These are phyloP conservation scores for Psylliodes chrysocephalus DNA, from an alignment of 2,888 invertebrate genomes.

Conservation along the genomic window DNA sequence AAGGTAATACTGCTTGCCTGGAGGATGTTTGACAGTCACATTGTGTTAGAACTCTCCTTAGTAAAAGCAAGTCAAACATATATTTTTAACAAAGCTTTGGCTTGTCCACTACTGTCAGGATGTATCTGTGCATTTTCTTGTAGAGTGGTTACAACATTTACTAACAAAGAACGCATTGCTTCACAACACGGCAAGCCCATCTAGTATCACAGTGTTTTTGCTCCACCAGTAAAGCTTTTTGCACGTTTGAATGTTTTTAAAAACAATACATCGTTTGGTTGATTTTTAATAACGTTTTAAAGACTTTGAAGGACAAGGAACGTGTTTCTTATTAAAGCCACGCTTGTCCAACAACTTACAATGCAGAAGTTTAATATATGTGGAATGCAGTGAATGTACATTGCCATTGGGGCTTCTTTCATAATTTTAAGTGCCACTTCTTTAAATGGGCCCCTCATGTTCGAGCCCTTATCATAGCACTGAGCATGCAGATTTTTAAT, in stretches of 20 bases:
- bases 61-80: constrained; percentile 21
- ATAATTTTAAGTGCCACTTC: background rate
- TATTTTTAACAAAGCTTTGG: constrained; percentile 18
- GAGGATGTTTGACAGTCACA: constrained; percentile 20
- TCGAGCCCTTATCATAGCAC: constrained; percentile 1
- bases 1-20: constrained; percentile 26
- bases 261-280: constrained; percentile 15
- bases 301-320: constrained; percentile 15
- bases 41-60: constrained; percentile 23
- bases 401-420: constrained; percentile 7
- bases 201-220: constrained; percentile 4
- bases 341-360: constrained; percentile 17
- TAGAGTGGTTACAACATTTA: constrained; percentile 9
- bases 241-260: background rate
- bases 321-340: constrained; percentile 11
- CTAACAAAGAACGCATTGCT: background rate
- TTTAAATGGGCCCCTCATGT: constrained; percentile 3
- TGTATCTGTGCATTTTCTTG: constrained; percentile 5
- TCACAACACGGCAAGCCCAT: constrained; percentile 8
- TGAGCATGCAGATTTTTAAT: constrained; percentile 2
- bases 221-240: constrained; percentile 3
- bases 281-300: constrained; percentile 22
- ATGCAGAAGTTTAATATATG: constrained; percentile 16
- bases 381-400: constrained; percentile 20
- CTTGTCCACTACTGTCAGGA: constrained; percentile 6